Evolutionary conservation across 2,113 vertebrate genomes (phyloP), one percentile per base, ranked within the genome.

Genomic region (Anolis sagrei): DNA sequence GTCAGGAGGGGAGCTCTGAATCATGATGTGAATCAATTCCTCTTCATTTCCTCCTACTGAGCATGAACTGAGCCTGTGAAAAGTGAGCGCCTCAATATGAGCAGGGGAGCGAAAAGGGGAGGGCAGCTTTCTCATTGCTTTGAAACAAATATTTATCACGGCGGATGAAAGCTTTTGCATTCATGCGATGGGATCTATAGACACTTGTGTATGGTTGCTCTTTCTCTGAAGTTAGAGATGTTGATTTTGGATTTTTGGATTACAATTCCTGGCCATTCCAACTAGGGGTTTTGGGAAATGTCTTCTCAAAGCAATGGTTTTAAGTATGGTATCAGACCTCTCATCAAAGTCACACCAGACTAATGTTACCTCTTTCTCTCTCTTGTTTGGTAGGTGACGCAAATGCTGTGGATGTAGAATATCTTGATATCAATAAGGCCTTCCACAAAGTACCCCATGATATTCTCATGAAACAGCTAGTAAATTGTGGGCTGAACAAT

Each of bases 1-100:
- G 13, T 84, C 78, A 87, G 78, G 62, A 27, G 3, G 0, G 11
- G 89, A 90, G 19, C 34, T 21, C 49, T 91, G 88, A 92, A 82
- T 89, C 90, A 93, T 27, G 78, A 44, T 16, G 82, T n/a, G 82
- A 79, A 89, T 51, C 91, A 81, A 25, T 21, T 51, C 2, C 34
- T 66, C 25, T 89, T 85, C 29, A 86, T 76, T 81, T 84, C 58
- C 74, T 84, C 58, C 74, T 72, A 82, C 79, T 27, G 29, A 87
- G 70, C 82, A 69, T 21, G 1, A 0, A 1, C 83, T 76, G 81
- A 68, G n/a, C 16, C 25, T 48, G 8, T 23, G 0, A 2, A 81
- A 79, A 0, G 1, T n/a, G 0, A 66, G 61, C 21, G 74, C 25
- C 16, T 73, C 27, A 1, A 36, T n/a, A 73, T 75, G 70, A 36